Conservation (phyloP, 1,140 invertebrate species). For the Adoxophyes honmai region DNA sequence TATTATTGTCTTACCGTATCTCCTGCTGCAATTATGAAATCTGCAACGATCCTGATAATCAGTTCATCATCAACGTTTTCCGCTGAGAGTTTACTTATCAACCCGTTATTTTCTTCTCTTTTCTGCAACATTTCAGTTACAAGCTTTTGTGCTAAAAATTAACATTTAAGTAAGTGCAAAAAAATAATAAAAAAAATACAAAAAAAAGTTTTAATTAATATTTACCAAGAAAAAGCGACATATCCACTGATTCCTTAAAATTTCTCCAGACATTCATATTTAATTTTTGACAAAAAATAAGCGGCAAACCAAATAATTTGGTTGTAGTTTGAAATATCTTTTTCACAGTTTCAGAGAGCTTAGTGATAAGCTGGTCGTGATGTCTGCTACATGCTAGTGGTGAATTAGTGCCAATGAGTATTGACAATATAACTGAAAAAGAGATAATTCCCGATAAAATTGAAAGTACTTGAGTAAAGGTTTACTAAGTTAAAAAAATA, state of each 20-base stretch:
- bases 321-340: constrained; percentile 86
- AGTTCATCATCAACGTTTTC: constrained; percentile 79
- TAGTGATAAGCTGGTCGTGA: constrained; percentile 64
- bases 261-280: constrained; percentile 84
- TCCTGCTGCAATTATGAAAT: constrained; percentile 92
- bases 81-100: constrained; percentile 79
- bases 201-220: constrained; percentile 21
- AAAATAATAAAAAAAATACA: background rate
- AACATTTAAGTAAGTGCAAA: background rate
- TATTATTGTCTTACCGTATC: constrained; percentile 84
- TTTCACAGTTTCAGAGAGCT: constrained; percentile 82
- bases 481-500: constrained; percentile 13
- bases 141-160: constrained; percentile 68
- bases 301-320: constrained; percentile 82
- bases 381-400: constrained; percentile 38
- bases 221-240: constrained; percentile 77
- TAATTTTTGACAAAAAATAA: constrained; percentile 80
- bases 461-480: background rate
- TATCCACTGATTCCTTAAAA: constrained; percentile 82
- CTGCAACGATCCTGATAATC: constrained; percentile 85
- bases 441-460: constrained; percentile 3
- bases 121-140: constrained; percentile 59
- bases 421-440: constrained; percentile 81
- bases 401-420: constrained; percentile 81
- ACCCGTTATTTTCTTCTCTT: constrained; percentile 69